Conservation (phyloP, 35 echinoderm and acorn worm genomes). For the Eucidaris tribuloides region DNA sequence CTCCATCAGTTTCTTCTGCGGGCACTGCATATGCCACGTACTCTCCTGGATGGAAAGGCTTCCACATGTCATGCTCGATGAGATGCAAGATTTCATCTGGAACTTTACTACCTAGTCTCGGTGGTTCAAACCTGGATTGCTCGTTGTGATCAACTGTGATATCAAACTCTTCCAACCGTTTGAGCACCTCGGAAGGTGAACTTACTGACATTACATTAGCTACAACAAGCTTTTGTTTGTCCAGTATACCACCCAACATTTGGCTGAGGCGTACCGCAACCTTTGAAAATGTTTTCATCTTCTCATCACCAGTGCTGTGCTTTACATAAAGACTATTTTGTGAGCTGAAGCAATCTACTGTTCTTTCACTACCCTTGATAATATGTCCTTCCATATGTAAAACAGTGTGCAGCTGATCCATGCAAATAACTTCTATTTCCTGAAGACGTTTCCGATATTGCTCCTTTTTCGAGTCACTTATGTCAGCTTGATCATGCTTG, state of each 20-base stretch:
- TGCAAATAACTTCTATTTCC: not conserved
- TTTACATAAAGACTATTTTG: not conserved
- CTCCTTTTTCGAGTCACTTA: too few species aligned
- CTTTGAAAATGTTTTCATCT: not conserved
- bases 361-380: not conserved
- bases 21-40: conserved; percentile 33
- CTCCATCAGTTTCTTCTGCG: not conserved
- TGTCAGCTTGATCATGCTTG: too few species aligned
- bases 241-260: not conserved
- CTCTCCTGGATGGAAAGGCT: not conserved
- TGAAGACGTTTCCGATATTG: too few species aligned
- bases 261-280: not conserved
- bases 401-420: not conserved
- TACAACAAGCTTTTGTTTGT: not conserved
- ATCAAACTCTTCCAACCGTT: not conserved
- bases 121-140: not conserved
- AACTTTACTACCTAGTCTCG: not conserved
- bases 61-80: conserved; percentile 46
- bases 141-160: not conserved
- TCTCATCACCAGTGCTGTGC: not conserved
- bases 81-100: conserved; percentile 21
- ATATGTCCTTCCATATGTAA: not conserved
- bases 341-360: not conserved
- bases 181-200: not conserved
- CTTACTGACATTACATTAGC: not conserved